Conservation (phyloP, 2,113 vertebrate genomes). For the Peromyscus maniculatus region DNA sequence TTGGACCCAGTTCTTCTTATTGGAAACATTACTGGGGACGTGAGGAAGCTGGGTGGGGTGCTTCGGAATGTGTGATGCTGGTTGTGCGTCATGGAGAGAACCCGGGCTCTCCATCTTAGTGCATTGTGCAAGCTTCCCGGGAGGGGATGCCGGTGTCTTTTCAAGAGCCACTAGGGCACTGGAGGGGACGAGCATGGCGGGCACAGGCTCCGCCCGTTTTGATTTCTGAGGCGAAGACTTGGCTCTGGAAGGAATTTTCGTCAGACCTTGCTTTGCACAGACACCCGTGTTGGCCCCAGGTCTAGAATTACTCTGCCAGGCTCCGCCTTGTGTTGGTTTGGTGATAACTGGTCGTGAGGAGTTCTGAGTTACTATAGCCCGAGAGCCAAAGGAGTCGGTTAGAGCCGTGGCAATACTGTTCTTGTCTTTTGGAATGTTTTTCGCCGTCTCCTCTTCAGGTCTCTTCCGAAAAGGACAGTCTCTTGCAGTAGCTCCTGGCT, state of each 20-base stretch:
- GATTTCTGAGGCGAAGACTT: slow-evolving; percentile 90
- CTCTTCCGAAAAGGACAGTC: slow-evolving; percentile 86
- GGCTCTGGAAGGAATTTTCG: slow-evolving; percentile 90
- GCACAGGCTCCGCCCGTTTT: slow-evolving; percentile 77
- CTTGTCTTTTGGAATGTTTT: slow-evolving; percentile 80
- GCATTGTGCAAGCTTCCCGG: slow-evolving; percentile 89
- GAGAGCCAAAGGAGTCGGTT: slow-evolving; percentile 78
- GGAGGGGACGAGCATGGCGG: slow-evolving; percentile 46
- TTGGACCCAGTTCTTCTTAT: slow-evolving; percentile 83
- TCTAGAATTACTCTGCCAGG: slow-evolving; percentile 85
- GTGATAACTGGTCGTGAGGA: slow-evolving; percentile 86
- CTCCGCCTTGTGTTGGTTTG: slow-evolving; percentile 83
- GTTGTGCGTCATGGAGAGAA: slow-evolving; percentile 84
- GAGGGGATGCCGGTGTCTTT: slow-evolving; percentile 86
- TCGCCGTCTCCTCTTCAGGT: slow-evolving; percentile 86
- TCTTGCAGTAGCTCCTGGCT: slow-evolving; percentile 82
- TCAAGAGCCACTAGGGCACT: slow-evolving; percentile 82
- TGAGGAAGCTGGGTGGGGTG: slow-evolving; percentile 70
- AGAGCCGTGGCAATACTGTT: slow-evolving; percentile 70
- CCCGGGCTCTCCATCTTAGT: slow-evolving; percentile 87
- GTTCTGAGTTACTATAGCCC: slow-evolving; percentile 80
- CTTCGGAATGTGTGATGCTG: slow-evolving; percentile 83
- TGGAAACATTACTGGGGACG: slow-evolving; percentile 77
- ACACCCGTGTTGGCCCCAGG: slow-evolving; percentile 80
- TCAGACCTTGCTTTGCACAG: slow-evolving; percentile 86